Evolutionary conservation across 92 coral and sea anemone genomes (phyloP), one percentile per base, ranked within the genome.

Genomic region (Zoanthus gigantus): DNA sequence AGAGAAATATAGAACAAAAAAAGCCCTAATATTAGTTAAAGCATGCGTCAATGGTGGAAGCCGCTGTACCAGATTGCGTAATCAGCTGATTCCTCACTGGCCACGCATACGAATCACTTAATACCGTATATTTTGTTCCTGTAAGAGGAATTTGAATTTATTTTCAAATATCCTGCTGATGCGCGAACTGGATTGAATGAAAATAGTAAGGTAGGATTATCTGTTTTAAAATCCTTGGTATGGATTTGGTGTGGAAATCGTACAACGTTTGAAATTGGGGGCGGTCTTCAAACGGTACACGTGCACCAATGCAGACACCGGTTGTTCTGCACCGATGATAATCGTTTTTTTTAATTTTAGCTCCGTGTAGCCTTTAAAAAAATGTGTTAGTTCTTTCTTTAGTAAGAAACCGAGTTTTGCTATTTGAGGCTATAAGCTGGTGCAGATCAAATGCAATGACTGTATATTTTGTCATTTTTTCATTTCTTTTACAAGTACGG

Each of bases 61-160:
- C 85, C 85, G 85, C 85, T 63, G 85, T 28, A 60, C 8, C 57
- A 18, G 76, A 81, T 81, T 81, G 85, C 85, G 85, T 81, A 81
- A 81, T 81, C 76, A 47, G 82, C 82, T 77, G 82, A 58, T 29
- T 10, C 74, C 31, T 17, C 17, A 7, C 65, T 52, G 66, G 82
- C 82, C 82, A 76, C 82, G 82, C 16, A 75, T 81, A 80, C 85
- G 74, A 32, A 56, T 79, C 9, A 6, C 69, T 63, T 17, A 7
- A 29, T 47, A 44, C 30, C 1, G 42, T 37, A 45, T 30, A 28
- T 16, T 17, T 65, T 30, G 12, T 16, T 14, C 17, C 53, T 32
- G 56, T 30, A 11, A 78, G 31, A 28, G 31, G 32, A 37, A 45
- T 16, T 14, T 12, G 48, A 28, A 17, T 15, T 60, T 45, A 10